Evolutionary conservation across 2,797 vertebrate species (phyloP).

Genomic region (Tapirus indicus): DNA sequence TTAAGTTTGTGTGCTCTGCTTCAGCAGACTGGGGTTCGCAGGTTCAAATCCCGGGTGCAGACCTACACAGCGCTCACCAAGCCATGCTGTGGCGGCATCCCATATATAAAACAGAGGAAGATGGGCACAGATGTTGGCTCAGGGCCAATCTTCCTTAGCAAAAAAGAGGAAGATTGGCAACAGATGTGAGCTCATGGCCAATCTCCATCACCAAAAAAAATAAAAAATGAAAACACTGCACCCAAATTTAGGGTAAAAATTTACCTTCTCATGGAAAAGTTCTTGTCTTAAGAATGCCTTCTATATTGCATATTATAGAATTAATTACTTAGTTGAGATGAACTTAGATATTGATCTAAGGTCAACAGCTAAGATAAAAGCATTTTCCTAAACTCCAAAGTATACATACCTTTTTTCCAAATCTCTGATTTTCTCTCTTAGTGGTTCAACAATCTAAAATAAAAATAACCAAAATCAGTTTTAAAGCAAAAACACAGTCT

Average conservation of each 20-base stretch:
- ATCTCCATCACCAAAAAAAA: too few species aligned
- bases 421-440: constrained; percentile 97
- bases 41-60: too few species aligned
- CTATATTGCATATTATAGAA: not conserved
- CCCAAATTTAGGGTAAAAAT: not conserved
- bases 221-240: not conserved
- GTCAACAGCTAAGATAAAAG: not conserved
- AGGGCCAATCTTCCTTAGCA: too few species aligned
- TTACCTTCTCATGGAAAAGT: not conserved
- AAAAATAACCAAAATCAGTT: constrained; percentile 48
- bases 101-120: too few species aligned
- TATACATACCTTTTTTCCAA: constrained; percentile 96
- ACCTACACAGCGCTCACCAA: too few species aligned
- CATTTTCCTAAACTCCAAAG: not conserved
- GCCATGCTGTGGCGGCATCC: too few species aligned
- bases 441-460: constrained; percentile 94
- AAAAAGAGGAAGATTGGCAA: too few species aligned
- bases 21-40: too few species aligned
- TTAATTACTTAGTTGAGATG: not conserved
- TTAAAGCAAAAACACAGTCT: constrained; percentile 14
- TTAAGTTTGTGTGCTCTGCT: too few species aligned
- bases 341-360: not conserved
- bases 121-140: too few species aligned
- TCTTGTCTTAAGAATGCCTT: not conserved
- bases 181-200: too few species aligned